These are phyloP conservation scores for Apis cerana DNA, from an alignment of 1,140 invertebrate genomes.

Conservation along the genomic window DNA sequence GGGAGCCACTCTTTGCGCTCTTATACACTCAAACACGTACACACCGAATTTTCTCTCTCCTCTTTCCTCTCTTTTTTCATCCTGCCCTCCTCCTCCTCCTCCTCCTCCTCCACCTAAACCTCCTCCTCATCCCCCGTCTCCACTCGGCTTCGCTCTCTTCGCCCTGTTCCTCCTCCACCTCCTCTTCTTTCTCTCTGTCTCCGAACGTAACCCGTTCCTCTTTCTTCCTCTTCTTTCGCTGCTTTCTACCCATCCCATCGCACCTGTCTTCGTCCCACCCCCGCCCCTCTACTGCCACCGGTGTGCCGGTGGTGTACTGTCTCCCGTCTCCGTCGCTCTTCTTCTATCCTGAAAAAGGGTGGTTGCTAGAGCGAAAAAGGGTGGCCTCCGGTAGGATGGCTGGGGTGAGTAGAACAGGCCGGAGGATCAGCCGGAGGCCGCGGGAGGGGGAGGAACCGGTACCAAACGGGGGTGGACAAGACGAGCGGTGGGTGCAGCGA, in stretches of 20 bases:
- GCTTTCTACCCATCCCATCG: conserved; percentile 30
- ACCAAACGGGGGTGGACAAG: conserved; percentile 65
- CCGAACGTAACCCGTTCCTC: conserved; percentile 42
- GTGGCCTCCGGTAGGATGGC: conserved; percentile 56
- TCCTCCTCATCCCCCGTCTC: not conserved
- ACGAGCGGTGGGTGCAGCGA: conserved; percentile 65
- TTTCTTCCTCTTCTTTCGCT: conserved; percentile 37
- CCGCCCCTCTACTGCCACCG: conserved; percentile 1
- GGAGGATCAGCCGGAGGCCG: conserved; percentile 27
- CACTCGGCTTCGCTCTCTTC: conserved; percentile 35
- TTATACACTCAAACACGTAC: conserved; percentile 39
- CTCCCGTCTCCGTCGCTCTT: conserved; percentile 49
- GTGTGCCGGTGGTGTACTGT: not conserved
- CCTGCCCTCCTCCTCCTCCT: not conserved
- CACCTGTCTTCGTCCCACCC: conserved; percentile 22
- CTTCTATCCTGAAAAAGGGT: conserved; percentile 64
- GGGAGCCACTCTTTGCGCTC: conserved; percentile 56
- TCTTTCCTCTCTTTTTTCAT: conserved; percentile 16
- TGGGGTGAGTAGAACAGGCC: conserved; percentile 45
- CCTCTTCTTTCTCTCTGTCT: conserved; percentile 27
- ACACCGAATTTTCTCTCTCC: conserved; percentile 46
- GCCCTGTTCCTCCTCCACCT: conserved; percentile 18
- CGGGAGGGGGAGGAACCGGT: conserved; percentile 28
- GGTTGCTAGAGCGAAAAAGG: conserved; percentile 67
- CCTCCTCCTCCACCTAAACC: not conserved